These are phyloP conservation scores for Auanema sp. DNA, from an alignment of 2,888 invertebrate genomes.

Conservation along the genomic window DNA sequence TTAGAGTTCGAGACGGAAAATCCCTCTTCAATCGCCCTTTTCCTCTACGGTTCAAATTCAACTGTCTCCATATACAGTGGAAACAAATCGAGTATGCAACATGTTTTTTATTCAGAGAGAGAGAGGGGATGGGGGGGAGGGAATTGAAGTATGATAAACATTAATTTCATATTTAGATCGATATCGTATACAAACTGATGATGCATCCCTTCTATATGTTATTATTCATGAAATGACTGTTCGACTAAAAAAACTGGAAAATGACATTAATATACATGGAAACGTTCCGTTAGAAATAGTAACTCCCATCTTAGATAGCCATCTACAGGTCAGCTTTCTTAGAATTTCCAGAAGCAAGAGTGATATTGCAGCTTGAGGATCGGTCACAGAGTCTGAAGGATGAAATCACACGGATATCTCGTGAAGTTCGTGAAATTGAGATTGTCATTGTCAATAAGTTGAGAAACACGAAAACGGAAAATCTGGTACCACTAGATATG, in stretches of 20 bases:
- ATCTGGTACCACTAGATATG: conserved; percentile 19
- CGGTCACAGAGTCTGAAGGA: neutral
- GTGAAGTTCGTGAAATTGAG: conserved; percentile 15
- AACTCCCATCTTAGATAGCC: conserved; percentile 20
- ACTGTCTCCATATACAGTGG: conserved; percentile 17
- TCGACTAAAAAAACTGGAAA: conserved; percentile 14
- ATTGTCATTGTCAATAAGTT: conserved; percentile 10
- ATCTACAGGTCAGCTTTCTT: conserved; percentile 23
- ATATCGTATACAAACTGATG: conserved; percentile 44
- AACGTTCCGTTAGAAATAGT: conserved; percentile 29
- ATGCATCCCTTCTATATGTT: conserved; percentile 22
- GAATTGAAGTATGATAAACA: neutral
- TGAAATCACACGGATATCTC: conserved; percentile 8
- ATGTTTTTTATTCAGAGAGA: neutral
- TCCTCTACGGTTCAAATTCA: conserved; percentile 12
- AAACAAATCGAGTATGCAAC: conserved; percentile 16
- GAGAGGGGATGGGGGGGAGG: neutral
- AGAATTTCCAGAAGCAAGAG: neutral
- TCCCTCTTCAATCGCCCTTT: conserved; percentile 19
- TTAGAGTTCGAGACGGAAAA: conserved; percentile 20
- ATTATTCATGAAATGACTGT: conserved; percentile 20
- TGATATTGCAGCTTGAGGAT: conserved; percentile 11
- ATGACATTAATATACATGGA: conserved; percentile 22
- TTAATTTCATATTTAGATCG: conserved; percentile 27
- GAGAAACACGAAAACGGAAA: conserved; percentile 6